Evolutionary conservation across 2,888 invertebrate genomes (phyloP).

Genomic region (Priapulus caudatus): DNA sequence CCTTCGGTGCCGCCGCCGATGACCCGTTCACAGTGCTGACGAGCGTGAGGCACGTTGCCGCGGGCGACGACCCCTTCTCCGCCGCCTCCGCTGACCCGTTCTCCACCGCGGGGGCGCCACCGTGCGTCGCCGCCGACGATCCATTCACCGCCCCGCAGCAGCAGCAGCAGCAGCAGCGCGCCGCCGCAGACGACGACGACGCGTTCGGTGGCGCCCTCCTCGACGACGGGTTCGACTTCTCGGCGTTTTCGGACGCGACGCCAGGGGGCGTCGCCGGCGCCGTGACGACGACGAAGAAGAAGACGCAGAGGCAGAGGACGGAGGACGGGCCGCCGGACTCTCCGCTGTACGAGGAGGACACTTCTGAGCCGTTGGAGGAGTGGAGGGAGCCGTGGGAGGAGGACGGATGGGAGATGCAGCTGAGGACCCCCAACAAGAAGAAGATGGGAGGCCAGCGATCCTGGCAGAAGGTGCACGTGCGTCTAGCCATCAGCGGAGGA

Average conservation of each 20-base stretch:
- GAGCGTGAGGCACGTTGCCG: no score
- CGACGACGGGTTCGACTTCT: neutral
- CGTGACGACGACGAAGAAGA: neutral
- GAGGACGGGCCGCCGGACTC: neutral
- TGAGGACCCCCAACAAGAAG: slow-evolving; percentile 90
- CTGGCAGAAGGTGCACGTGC: slow-evolving; percentile 93
- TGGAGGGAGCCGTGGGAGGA: slow-evolving; percentile 64
- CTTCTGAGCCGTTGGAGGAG: slow-evolving; percentile 61
- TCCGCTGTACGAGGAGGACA: neutral
- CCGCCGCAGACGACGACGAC: neutral
- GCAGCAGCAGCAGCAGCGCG: no score
- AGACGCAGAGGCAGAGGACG: no score
- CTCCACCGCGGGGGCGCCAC: no score
- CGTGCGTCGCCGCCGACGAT: no score
- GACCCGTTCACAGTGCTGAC: no score
- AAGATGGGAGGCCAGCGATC: slow-evolving; percentile 82
- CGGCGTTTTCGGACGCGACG: slow-evolving; percentile 3
- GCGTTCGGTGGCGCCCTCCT: neutral
- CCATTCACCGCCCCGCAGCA: neutral
- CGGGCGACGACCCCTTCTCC: no score
- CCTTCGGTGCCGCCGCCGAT: no score
- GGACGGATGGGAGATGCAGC: slow-evolving; percentile 90
- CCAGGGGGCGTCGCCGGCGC: slow-evolving; percentile 5
- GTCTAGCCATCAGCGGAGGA: slow-evolving; percentile 64
- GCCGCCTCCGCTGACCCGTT: no score